Conservation (phyloP, 2,113 vertebrate genomes). For the Colistium nudipinnis region DNA sequence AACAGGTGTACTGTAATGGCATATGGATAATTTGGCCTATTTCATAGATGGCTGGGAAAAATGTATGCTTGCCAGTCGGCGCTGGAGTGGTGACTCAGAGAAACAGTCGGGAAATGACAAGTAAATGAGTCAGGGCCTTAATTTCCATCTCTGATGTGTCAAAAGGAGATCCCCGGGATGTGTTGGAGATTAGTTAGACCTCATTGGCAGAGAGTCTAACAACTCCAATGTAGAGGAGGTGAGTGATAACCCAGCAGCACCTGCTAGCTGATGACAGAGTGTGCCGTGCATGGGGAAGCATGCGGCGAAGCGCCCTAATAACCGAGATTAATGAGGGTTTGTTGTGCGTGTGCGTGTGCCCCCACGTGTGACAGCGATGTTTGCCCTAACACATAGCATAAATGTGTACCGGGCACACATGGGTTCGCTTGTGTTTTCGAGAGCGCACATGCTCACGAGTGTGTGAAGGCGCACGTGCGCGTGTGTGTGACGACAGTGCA, state of each 20-base stretch:
- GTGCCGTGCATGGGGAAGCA: neutral
- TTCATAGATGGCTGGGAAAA: constrained; percentile 6
- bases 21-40: neutral
- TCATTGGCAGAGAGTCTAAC: constrained; percentile 25
- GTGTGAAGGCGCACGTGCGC: neutral
- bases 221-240: constrained; percentile 35
- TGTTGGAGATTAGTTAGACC: constrained; percentile 39
- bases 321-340: constrained; percentile 4
- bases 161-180: constrained; percentile 59
- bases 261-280: constrained; percentile 12
- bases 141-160: constrained; percentile 54
- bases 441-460: constrained; percentile 1
- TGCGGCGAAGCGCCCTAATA: neutral
- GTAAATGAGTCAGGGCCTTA: constrained; percentile 42
- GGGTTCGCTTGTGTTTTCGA: constrained; percentile 11
- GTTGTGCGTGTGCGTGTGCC: neutral
- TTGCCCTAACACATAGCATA: constrained; percentile 29
- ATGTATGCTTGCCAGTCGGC: neutral
- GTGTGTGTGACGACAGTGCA: constrained; percentile 39
- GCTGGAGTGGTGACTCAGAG: constrained; percentile 46
- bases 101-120: constrained; percentile 43
- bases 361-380: constrained; percentile 4
- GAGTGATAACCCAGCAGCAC: constrained; percentile 24
- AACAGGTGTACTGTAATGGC: neutral
- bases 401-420: neutral